Evolutionary conservation across 2,113 vertebrate genomes (phyloP).

Genomic region (Sander lucioperca): DNA sequence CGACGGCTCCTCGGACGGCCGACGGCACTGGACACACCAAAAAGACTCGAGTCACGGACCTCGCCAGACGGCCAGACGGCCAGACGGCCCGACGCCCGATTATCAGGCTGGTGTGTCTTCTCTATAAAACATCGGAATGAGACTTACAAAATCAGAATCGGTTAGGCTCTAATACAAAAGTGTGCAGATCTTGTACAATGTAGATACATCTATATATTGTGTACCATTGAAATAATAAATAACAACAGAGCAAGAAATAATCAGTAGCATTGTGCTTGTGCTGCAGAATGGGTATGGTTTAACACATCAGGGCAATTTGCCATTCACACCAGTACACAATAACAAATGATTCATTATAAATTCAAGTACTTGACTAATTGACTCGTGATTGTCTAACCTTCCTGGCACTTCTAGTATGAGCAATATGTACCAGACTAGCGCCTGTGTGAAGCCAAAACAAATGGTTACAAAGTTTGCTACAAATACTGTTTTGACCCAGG

Average conservation of each 20-base stretch:
- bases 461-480: slow-evolving; percentile 40
- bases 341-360: slow-evolving; percentile 52
- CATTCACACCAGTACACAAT: slow-evolving; percentile 40
- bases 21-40: too few relatives aligned
- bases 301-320: slow-evolving; percentile 25
- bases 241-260: background rate
- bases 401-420: slow-evolving; percentile 16
- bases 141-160: too few relatives aligned
- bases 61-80: too few relatives aligned
- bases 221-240: slow-evolving; percentile 7
- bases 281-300: slow-evolving; percentile 8
- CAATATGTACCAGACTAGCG: background rate
- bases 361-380: slow-evolving; percentile 45
- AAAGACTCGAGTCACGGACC: too few relatives aligned
- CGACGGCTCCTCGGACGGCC: too few relatives aligned
- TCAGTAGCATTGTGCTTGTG: slow-evolving; percentile 3
- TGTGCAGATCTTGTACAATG: background rate
- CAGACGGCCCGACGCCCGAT: too few relatives aligned
- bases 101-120: too few relatives aligned
- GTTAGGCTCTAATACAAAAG: background rate
- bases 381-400: slow-evolving; percentile 49
- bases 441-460: slow-evolving; percentile 44
- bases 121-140: too few relatives aligned
- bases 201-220: background rate
- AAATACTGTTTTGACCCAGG: slow-evolving; percentile 28